Base-by-base conservation (phyloP, 2,888 invertebrate genomes). In the Spodoptera exigua region DNA sequence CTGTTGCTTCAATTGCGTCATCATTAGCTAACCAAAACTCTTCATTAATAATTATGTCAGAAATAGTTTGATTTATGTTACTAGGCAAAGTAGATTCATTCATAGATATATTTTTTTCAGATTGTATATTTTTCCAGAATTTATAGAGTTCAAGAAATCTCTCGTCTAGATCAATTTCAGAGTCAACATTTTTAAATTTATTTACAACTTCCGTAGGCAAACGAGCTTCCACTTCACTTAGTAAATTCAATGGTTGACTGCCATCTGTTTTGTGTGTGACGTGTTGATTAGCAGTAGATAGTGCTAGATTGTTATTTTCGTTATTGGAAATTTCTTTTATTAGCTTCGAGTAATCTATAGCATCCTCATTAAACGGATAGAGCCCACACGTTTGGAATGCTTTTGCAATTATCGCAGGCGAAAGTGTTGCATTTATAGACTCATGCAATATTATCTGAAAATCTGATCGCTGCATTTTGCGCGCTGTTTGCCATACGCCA, bases 41-140 rank as follows among this genome's bases (percentile, higher is more conserved):
- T 48, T 48, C 48, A 48, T 48, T 21, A 37, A 48, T 48, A 48
- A 21, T 48, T 37, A 48, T 37, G 48, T 48, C 48, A 36, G 48
- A 48, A 48, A 48, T 18, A 48, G 48, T 48, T 48, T 48, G 48
- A 36, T 48, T n/a, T 48, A 48, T n/a, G 13, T 48, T 18, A n/a
- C 18, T 48, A n/a, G 48, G 48, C 48, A 48, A 37, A 48, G 37
- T 48, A 21, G 48, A 37, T 21, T 48, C 48, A 36, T 48, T 48
- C 48, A 48, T 48, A 21, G 48, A 48, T 36, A 48, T 48, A 37
- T 48, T 35, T 48, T 35, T 48, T 48, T 48, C 48, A 48, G 48
- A 48, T 48, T 48, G 17, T 48, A 48, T 48, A 48, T 48, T 48
- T 36, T 48, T 48, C 48, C 48, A 48, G 48, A 48, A 48, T 48